phyloP scores from a whole-genome alignment of 2,888 invertebrate species.

The Lepas anatifera region DNA sequence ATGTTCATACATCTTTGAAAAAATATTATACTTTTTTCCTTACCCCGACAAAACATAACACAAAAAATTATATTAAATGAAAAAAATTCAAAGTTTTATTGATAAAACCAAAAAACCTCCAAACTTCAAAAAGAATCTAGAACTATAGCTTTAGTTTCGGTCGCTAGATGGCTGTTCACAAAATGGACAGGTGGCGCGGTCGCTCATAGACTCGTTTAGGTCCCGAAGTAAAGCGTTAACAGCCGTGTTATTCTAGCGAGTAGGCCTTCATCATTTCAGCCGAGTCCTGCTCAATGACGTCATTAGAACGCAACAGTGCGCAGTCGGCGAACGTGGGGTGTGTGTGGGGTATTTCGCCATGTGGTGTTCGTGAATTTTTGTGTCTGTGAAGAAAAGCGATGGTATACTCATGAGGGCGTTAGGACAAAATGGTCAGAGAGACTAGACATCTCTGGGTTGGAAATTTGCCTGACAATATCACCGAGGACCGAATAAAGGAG shows the following conservation, averaged over 20 bases:
- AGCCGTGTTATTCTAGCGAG: not conserved
- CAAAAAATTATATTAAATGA: too few species aligned
- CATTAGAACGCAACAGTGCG: slow-evolving; percentile 12
- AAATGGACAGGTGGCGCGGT: too few species aligned
- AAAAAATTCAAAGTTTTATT: too few species aligned
- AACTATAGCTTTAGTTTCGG: not conserved
- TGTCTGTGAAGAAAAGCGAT: slow-evolving; percentile 6
- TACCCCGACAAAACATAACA: too few species aligned
- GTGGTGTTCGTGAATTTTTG: slow-evolving; percentile 13
- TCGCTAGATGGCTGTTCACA: not conserved
- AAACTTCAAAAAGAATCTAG: too few species aligned
- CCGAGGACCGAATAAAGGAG: slow-evolving; percentile 92
- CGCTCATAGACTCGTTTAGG: not conserved
- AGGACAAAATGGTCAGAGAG: slow-evolving; percentile 99
- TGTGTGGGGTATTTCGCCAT: slow-evolving; percentile 2
- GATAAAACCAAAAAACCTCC: too few species aligned
- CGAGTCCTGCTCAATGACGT: not conserved
- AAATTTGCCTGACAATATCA: slow-evolving; percentile 99
- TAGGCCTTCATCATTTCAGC: not conserved
- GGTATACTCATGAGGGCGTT: slow-evolving; percentile 26
- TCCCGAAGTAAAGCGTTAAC: too few species aligned
- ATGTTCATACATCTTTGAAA: too few species aligned
- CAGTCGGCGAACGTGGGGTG: not conserved
- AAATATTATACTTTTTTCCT: too few species aligned
- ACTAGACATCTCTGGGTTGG: slow-evolving; percentile 99